Percentiles rank a stretch among this genome's conserved stretches.
Evolutionary conservation across 92 coral and sea anemone species (phyloP).

Genomic region (Blastomussa wellsi): DNA sequence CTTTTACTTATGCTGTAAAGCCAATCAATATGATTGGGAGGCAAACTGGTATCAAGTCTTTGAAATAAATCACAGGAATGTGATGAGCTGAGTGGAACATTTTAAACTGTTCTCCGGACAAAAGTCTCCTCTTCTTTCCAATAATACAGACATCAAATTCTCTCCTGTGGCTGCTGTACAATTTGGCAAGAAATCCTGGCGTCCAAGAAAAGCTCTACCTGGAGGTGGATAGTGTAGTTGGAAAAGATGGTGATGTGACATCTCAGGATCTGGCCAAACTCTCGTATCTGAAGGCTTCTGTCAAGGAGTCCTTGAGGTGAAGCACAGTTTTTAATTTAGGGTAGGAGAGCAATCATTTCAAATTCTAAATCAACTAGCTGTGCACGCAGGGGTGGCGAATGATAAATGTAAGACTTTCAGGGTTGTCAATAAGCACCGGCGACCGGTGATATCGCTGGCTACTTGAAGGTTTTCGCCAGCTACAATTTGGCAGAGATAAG

Average conservation of each 20-base stretch:
- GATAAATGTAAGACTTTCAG: too few relatives aligned
- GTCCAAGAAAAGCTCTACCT: constrained; percentile 50
- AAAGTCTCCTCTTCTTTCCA: not conserved
- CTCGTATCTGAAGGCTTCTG: constrained; percentile 53
- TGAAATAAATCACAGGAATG: too few relatives aligned
- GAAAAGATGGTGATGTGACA: constrained; percentile 34
- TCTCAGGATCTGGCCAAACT: constrained; percentile 32
- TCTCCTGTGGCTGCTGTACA: constrained; percentile 51
- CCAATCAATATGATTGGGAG: too few relatives aligned
- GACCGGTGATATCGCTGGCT: too few relatives aligned
- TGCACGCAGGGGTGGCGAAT: too few relatives aligned
- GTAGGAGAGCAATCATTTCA: too few relatives aligned
- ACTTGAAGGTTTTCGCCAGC: too few relatives aligned
- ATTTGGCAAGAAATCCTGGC: constrained; percentile 46
- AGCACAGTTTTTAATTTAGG: not conserved
- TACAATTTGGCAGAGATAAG: too few relatives aligned
- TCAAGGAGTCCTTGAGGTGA: constrained; percentile 60
- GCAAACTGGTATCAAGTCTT: too few relatives aligned
- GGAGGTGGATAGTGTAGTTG: constrained; percentile 33
- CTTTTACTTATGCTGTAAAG: too few relatives aligned
- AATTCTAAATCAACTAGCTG: too few relatives aligned
- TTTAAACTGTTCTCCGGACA: not conserved
- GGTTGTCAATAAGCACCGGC: too few relatives aligned
- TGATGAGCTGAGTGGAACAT: not conserved
- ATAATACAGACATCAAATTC: constrained; percentile 38